Evolutionary conservation across 1,140 invertebrate species (phyloP).

Genomic region (Drosophila navojoa): DNA sequence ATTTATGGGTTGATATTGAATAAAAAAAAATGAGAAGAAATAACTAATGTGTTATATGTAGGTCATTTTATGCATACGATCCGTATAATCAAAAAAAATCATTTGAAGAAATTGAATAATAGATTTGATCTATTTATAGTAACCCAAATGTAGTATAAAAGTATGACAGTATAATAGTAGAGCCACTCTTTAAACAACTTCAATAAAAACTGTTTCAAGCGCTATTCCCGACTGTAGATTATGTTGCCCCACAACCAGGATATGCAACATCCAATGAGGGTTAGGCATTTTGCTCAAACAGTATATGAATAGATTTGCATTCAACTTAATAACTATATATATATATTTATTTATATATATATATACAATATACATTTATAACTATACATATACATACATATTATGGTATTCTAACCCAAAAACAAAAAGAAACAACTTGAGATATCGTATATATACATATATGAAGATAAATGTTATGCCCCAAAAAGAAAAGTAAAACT

Average conservation of each 20-base stretch:
- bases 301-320: conserved; percentile 52
- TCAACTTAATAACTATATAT: conserved; percentile 41
- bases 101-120: not conserved
- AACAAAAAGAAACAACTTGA: conserved; percentile 19
- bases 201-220: conserved; percentile 43
- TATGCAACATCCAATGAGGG: conserved; percentile 10
- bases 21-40: not conserved
- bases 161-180: conserved; percentile 27
- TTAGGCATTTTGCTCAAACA: conserved; percentile 76
- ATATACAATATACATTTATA: conserved; percentile 47
- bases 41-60: conserved; percentile 5
- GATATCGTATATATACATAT: conserved; percentile 34
- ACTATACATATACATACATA: conserved; percentile 30
- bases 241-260: too few relatives aligned
- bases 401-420: conserved; percentile 33
- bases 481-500: not conserved
- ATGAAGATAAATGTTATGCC: conserved; percentile 23
- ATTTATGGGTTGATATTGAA: conserved; percentile 10
- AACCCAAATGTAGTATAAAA: conserved; percentile 6
- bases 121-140: not conserved
- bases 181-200: conserved; percentile 15
- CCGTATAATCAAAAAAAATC: conserved; percentile 5
- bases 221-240: conserved; percentile 29
- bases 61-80: conserved; percentile 16
- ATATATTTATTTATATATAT: not conserved